Evolutionary conservation across 2,797 vertebrate genomes (phyloP).

Genomic region (Esox masquinongy): DNA sequence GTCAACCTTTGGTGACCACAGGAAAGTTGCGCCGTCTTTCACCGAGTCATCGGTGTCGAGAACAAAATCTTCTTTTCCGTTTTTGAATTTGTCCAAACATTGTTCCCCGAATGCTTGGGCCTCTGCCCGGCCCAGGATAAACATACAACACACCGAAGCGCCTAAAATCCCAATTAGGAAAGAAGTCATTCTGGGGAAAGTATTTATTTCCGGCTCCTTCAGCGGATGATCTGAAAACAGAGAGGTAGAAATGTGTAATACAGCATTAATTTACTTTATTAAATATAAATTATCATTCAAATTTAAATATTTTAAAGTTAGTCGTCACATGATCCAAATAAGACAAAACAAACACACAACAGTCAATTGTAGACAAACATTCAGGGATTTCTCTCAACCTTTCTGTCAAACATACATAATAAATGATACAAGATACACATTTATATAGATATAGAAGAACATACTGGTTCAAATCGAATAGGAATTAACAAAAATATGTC

Average conservation of each 20-base stretch:
- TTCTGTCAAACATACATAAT: neutral
- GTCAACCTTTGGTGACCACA: constrained; percentile 71
- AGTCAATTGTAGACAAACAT: neutral
- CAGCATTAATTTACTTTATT: neutral
- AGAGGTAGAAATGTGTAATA: neutral
- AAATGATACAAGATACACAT: neutral
- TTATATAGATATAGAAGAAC: neutral
- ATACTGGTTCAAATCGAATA: neutral
- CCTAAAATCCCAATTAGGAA: constrained; percentile 30
- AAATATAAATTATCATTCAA: neutral
- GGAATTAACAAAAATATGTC: neutral
- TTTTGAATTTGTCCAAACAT: constrained; percentile 75
- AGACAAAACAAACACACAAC: neutral
- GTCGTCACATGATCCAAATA: neutral
- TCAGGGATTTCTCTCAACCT: neutral
- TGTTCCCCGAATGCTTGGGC: constrained; percentile 49
- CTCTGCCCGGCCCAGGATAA: neutral
- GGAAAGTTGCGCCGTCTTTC: constrained; percentile 84
- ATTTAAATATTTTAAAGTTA: neutral
- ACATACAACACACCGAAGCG: constrained; percentile 37
- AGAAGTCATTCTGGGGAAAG: constrained; percentile 27
- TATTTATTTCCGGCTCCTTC: constrained; percentile 14
- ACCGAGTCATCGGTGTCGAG: constrained; percentile 87
- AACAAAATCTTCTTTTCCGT: constrained; percentile 80
- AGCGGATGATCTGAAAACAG: constrained; percentile 7